These are phyloP conservation scores for Meandrusa payeni DNA, from an alignment of 2,888 invertebrate genomes.

Conservation along the genomic window DNA sequence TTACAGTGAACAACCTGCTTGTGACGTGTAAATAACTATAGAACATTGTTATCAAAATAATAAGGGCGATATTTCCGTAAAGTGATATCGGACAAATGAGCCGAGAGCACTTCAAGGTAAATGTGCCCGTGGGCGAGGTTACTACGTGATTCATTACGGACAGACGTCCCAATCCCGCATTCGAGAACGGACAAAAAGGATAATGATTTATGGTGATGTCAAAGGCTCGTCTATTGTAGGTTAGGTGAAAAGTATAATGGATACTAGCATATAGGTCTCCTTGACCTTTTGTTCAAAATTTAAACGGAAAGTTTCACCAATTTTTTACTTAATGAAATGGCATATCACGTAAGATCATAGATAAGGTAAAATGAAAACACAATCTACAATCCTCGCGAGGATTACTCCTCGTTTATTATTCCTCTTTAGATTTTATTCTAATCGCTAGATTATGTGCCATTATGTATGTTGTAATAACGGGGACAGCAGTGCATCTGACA, in stretches of 20 bases:
- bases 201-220: slow-evolving; percentile 42
- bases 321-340: too few species aligned
- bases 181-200: slow-evolving; percentile 40
- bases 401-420: too few species aligned
- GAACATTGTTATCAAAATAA: slow-evolving; percentile 36
- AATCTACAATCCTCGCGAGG: too few species aligned
- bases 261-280: too few species aligned
- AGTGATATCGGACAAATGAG: slow-evolving; percentile 38
- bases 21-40: slow-evolving; percentile 30
- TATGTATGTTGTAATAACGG: too few species aligned
- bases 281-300: too few species aligned
- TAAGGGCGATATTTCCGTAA: slow-evolving; percentile 42
- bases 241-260: slow-evolving; percentile 30
- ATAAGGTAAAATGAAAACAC: too few species aligned
- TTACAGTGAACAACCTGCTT: slow-evolving; percentile 58
- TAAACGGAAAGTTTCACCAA: too few species aligned
- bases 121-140: slow-evolving; percentile 65
- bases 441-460: too few species aligned
- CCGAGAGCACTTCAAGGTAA: slow-evolving; percentile 54
- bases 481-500: too few species aligned
- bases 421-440: too few species aligned
- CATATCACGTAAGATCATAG: too few species aligned
- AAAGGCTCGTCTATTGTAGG: slow-evolving; percentile 32
- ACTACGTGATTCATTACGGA: slow-evolving; percentile 63
- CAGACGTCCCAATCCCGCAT: slow-evolving; percentile 52